Base-by-base conservation (phyloP, 2,888 invertebrate species). In the Bedellia somnulentella region DNA sequence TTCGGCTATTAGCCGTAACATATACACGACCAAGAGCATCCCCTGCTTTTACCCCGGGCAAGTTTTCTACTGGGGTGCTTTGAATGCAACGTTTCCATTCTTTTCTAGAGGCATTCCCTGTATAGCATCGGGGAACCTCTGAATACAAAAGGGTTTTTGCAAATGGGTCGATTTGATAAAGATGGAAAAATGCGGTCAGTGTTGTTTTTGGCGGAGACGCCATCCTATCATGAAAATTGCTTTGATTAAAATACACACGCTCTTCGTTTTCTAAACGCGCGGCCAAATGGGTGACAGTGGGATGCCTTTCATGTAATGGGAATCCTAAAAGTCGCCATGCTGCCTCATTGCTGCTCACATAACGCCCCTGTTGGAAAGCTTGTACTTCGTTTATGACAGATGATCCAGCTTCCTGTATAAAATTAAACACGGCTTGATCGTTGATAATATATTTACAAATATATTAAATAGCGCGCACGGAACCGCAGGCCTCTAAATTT, bases 111-210 rank as follows among this genome's bases (percentile, higher is more conserved):
- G 27, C 27, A 22, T 43, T 39, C 41, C 40, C 40, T 14, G 40
- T 42, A 30, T 43, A 49, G 32, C 46, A 51, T 4, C 33, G 23
- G 2, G 49, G 50, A 12, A 51, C 43, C 13, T 55, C 46, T 29
- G 27, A 30, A 36, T 57, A 54, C 5, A 54, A 35, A 29, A 54
- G 36, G 8, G 52, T 53, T 45, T 39, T 45, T 27, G 56, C 55
- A 42, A 54, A 55, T 16, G 27, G 35, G 33, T 57, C 50, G 25
- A 18, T 40, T 42, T 45, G 31, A 30, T 54, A 59, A 4, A 56
- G 39, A 15, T 37, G 22, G 30, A 60, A 57, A 40, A 57, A 58
- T 18, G 37, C 46, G 14, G 43, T 44, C 17, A 57, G 40, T 29
- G 52, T 54, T 6, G 27, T 26, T n/a, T 3, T 26, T 3, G 26